phyloP scores from a whole-genome alignment of 2,797 vertebrate species.

The Mionectes olivaceus region DNA sequence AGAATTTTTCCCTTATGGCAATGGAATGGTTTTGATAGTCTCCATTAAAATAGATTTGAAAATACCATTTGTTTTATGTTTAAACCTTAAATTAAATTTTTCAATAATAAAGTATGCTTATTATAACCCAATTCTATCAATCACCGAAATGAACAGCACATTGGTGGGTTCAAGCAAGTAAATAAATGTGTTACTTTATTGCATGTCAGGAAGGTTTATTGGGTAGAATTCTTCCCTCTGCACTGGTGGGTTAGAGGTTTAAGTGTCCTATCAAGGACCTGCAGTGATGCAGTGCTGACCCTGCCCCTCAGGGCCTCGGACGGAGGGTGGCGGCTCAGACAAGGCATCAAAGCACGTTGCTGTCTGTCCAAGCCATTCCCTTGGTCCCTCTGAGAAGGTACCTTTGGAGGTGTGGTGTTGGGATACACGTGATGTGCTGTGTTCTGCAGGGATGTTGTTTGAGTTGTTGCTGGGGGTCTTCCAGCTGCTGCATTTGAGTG shows the following conservation, averaged over 20 bases:
- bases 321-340: neutral
- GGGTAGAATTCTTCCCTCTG: conserved; percentile 35
- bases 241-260: conserved; percentile 18
- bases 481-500: neutral
- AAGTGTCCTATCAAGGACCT: neutral
- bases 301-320: neutral
- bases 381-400: neutral
- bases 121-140: conserved; percentile 75
- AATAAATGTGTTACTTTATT: conserved; percentile 70
- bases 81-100: conserved; percentile 75
- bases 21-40: conserved; percentile 68
- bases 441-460: neutral
- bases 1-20: conserved; percentile 73
- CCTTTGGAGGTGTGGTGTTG: neutral
- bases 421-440: neutral
- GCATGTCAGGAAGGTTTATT: conserved; percentile 54
- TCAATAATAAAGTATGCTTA: conserved; percentile 75
- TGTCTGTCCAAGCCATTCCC: neutral
- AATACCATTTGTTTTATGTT: conserved; percentile 75
- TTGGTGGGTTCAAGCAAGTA: conserved; percentile 69
- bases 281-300: neutral
- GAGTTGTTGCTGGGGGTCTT: neutral
- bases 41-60: conserved; percentile 72
- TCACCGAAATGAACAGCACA: conserved; percentile 69
- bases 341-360: neutral